phyloP scores from a whole-genome alignment of 2,113 vertebrate genomes.

The Aldabrachelys gigantea region DNA sequence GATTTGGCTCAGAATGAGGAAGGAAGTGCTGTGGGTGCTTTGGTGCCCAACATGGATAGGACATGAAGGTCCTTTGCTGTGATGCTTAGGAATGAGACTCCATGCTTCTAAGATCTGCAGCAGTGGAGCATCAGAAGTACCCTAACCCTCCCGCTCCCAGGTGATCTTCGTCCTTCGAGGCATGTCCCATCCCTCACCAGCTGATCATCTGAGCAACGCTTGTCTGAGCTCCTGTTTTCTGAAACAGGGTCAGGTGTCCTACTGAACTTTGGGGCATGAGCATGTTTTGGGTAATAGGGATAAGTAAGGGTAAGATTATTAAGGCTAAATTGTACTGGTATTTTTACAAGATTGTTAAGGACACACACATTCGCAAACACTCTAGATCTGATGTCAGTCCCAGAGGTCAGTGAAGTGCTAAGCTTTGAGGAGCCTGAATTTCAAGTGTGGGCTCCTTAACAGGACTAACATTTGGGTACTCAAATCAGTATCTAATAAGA shows the following conservation, averaged over 20 bases:
- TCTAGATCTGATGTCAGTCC: neutral
- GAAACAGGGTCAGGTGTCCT: neutral
- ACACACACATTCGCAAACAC: neutral
- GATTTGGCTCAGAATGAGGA: neutral
- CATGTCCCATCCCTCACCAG: neutral
- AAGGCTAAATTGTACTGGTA: neutral
- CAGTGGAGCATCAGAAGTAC: neutral
- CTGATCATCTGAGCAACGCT: neutral
- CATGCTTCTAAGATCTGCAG: neutral
- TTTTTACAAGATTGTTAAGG: neutral
- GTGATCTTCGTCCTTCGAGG: neutral
- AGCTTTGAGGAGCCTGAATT: neutral
- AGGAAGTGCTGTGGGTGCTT: neutral
- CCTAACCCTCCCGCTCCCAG: neutral
- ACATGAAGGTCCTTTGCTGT: neutral
- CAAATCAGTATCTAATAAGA: neutral
- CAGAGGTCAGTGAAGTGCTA: neutral
- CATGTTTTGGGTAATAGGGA: neutral
- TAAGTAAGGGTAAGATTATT: neutral
- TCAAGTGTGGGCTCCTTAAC: too few species aligned
- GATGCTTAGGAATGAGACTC: neutral
- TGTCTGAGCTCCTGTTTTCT: neutral
- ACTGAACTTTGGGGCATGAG: neutral
- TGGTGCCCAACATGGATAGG: neutral
- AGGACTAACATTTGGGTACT: neutral